These are phyloP conservation scores for Pogoniulus pusillus DNA, from an alignment of 2,797 vertebrate genomes.

Conservation along the genomic window DNA sequence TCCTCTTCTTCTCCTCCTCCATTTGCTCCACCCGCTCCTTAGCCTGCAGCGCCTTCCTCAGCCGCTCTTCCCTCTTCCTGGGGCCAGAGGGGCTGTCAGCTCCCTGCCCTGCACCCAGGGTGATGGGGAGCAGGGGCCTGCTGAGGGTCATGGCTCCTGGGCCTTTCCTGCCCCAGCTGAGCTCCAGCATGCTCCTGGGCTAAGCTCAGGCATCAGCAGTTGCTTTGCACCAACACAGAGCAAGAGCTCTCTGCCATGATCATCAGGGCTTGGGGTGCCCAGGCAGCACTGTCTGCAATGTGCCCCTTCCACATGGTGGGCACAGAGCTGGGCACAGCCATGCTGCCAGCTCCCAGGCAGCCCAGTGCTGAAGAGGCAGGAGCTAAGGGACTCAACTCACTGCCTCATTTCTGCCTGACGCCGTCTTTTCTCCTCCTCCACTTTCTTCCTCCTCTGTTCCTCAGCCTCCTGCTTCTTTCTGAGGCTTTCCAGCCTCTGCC, in stretches of 20 bases:
- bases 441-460: conserved; percentile 88
- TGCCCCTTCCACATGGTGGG: neutral
- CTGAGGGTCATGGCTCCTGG: too few species aligned
- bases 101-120: neutral
- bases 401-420: conserved; percentile 90
- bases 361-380: neutral
- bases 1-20: conserved; percentile 93
- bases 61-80: conserved; percentile 91
- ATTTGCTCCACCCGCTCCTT: conserved; percentile 89
- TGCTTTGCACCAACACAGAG: neutral
- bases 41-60: conserved; percentile 87
- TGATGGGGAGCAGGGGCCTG: too few species aligned
- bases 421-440: conserved; percentile 90
- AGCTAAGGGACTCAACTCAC: conserved; percentile 69
- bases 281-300: neutral
- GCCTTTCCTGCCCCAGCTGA: neutral
- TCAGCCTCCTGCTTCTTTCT: conserved; percentile 93
- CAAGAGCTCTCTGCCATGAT: neutral
- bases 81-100: neutral
- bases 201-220: neutral
- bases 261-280: neutral
- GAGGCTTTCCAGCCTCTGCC: conserved; percentile 87
- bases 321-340: neutral
- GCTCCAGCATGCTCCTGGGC: neutral
- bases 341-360: neutral